phyloP scores from a whole-genome alignment of 2,113 vertebrate genomes.

The Chloropsis cyanopogon region DNA sequence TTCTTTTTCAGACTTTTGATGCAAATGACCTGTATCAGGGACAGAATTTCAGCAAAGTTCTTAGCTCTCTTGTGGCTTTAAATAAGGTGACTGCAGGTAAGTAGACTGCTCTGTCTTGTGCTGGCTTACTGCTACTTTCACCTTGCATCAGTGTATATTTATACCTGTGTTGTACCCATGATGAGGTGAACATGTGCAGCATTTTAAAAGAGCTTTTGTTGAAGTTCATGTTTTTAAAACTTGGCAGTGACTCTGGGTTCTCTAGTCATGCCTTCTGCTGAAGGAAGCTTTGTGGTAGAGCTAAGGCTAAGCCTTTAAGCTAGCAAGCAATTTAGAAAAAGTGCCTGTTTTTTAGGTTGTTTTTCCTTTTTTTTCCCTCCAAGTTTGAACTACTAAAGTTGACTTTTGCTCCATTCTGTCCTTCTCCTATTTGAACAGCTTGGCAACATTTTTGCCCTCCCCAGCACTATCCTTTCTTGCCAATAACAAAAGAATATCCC shows the following conservation, averaged over 20 bases:
- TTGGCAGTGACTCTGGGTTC: background rate
- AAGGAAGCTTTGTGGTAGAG: background rate
- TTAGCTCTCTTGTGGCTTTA: conserved; percentile 91
- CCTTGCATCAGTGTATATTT: background rate
- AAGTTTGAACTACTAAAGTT: background rate
- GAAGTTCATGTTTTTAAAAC: background rate
- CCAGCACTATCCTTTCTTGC: background rate
- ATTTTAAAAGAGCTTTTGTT: background rate
- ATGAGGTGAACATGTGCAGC: background rate
- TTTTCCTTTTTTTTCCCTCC: rapidly evolving
- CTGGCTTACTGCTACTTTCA: background rate
- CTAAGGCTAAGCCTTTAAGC: background rate
- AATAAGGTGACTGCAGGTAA: conserved; percentile 98
- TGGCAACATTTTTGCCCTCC: background rate
- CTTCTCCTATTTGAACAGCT: background rate
- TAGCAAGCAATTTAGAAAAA: background rate
- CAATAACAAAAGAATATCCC: background rate
- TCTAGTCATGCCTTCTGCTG: background rate
- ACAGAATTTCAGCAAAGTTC: conserved; percentile 94
- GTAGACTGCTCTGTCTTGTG: conserved; percentile 4
- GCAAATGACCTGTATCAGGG: conserved; percentile 95
- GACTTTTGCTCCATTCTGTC: background rate
- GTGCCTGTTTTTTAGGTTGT: background rate
- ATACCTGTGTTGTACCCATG: background rate
- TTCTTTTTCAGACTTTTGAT: conserved; percentile 87